Evolutionary conservation across 2,797 vertebrate genomes (phyloP).

Genomic region (Halcyon chelicuti): DNA sequence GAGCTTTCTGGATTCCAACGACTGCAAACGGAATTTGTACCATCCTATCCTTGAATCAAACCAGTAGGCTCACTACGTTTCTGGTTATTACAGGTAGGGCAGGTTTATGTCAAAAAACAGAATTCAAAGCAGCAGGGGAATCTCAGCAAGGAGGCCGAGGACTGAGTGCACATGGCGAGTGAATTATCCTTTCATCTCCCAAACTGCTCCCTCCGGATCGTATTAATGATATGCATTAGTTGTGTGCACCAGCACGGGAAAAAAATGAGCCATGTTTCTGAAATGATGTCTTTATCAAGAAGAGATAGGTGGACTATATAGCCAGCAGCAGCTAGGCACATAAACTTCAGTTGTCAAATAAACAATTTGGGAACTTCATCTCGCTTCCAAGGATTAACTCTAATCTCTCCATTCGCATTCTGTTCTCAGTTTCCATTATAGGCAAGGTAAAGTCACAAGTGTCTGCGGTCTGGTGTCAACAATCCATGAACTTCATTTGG

Average conservation of each 20-base stretch:
- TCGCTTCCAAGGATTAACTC: slow-evolving; percentile 9
- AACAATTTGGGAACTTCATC: slow-evolving; percentile 14
- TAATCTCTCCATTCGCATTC: slow-evolving; percentile 35
- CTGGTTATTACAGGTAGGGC: background rate
- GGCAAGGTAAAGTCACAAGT: background rate
- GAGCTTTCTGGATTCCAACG: background rate
- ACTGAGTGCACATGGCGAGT: background rate
- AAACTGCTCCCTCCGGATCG: background rate
- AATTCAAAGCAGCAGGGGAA: slow-evolving; percentile 32
- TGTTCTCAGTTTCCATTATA: background rate
- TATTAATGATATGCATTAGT: slow-evolving; percentile 32
- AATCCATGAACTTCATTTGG: background rate
- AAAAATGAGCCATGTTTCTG: background rate
- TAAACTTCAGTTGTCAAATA: slow-evolving; percentile 7
- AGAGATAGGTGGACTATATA: background rate
- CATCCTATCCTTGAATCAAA: background rate
- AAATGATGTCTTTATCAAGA: slow-evolving; percentile 21
- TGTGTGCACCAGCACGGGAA: slow-evolving; percentile 18
- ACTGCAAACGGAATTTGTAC: background rate
- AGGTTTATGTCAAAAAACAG: slow-evolving; percentile 8
- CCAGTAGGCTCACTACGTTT: background rate
- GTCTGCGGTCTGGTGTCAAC: background rate
- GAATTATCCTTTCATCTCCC: slow-evolving; percentile 44
- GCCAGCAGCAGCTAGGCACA: background rate
- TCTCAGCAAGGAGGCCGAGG: background rate